Base-by-base conservation (phyloP, 2,888 invertebrate genomes). In the Aproaerema taeniolella region DNA sequence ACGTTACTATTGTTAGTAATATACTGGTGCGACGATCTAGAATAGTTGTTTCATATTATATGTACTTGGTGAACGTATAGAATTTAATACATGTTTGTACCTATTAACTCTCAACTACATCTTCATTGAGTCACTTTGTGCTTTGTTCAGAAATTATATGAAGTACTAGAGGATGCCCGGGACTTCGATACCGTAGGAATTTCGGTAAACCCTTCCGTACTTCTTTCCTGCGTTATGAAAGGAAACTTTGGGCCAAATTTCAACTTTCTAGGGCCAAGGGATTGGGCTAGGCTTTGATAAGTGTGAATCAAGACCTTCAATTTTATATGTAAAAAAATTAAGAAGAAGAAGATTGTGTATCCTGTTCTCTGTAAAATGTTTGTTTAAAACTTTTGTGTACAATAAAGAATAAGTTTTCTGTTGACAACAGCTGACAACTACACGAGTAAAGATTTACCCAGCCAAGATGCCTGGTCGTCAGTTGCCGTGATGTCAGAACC, bases 381-480 rank as follows among this genome's bases (percentile, higher is more conserved):
- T 20, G 20, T 6, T 4, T 6, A 20, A 20, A 20, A 6, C 20
- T 20, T 20, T 20, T 20, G 20, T 20, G 8, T 20, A 8, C 5
- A 20, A 20, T 8, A 20, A 20, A 20, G 20, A 20, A 4, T 20
- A 6, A 20, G 4, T 8, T 6, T 6, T 20, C 20, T 6, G 5
- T 20, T 6, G 20, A n/a, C n/a, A 20, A 20, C 5, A 20, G 8
- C 20, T 20, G 20, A 6, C 20, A 6, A 6, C 20, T 20, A 20
- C 4, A 20, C 5, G 8, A 20, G 4, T 20, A 4, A 20, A 20
- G 20, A 20, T 57, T 53, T 51, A 72, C 72, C 57, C 17, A 71
- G 58, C 68, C 67, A 71, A 3, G 69, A 63, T n/a, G 62, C 63
- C 33, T 69, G 49, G 4, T 52, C 50, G 1, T 52, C 20, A 2